phyloP scores from a whole-genome alignment of 2,113 vertebrate species.

The human (Homo sapiens) region DNA sequence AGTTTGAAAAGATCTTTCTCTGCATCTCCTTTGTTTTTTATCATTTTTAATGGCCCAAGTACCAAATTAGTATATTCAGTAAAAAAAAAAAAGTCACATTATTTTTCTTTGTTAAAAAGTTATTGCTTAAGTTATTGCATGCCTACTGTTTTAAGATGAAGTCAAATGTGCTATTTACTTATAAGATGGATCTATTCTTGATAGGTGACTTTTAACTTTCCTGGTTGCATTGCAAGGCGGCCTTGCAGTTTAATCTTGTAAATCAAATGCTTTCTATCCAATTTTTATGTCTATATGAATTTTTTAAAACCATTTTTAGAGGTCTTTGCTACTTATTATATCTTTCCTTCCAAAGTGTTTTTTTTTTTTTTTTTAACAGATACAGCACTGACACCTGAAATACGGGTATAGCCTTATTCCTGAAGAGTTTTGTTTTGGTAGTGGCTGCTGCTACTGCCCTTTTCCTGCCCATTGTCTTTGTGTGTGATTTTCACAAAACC shows the following conservation, averaged over 20 bases:
- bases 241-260: not conserved
- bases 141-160: not conserved
- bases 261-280: conserved; percentile 37
- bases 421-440: conserved; percentile 41
- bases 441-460: not conserved
- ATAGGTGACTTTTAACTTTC: not conserved
- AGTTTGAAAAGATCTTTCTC: not conserved
- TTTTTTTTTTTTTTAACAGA: not conserved
- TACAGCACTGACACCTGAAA: not conserved
- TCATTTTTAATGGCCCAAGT: not conserved
- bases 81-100: not conserved
- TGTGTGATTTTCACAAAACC: conserved; percentile 7
- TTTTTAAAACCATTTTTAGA: conserved; percentile 23
- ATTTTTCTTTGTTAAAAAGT: conserved; percentile 27
- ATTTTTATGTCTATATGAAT: not conserved
- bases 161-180: not conserved
- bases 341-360: conserved; percentile 1
- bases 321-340: conserved; percentile 20
- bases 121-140: not conserved
- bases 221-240: not conserved
- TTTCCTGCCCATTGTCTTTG: not conserved
- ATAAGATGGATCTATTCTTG: not conserved
- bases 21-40: not conserved
- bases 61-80: not conserved
- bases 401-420: not conserved